Evolutionary conservation across 2,888 invertebrate genomes (phyloP).

Genomic region (Choreutis nemorana): DNA sequence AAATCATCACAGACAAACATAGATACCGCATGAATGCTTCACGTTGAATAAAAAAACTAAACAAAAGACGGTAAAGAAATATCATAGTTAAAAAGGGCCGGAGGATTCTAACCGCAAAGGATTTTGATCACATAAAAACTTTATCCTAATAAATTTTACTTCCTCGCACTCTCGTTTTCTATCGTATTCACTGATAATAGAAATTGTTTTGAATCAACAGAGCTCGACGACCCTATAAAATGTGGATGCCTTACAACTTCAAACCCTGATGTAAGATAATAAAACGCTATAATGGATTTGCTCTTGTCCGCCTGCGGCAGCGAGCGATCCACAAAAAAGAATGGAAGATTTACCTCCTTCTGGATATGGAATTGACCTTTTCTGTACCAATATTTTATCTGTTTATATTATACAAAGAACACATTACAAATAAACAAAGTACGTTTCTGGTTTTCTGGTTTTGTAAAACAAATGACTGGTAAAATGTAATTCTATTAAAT

Average conservation of each 20-base stretch:
- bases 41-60: too few species aligned
- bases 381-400: too few species aligned
- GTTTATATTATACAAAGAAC: too few species aligned
- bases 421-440: too few species aligned
- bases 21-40: too few species aligned
- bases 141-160: too few species aligned
- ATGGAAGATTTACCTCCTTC: slow-evolving; percentile 26
- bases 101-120: slow-evolving; percentile 38
- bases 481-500: too few species aligned
- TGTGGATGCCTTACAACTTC: slow-evolving; percentile 35
- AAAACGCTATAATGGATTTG: slow-evolving; percentile 54
- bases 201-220: slow-evolving; percentile 24
- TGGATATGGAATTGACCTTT: slow-evolving; percentile 25
- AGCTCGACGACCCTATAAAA: slow-evolving; percentile 14
- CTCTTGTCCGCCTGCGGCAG: slow-evolving; percentile 37
- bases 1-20: too few species aligned
- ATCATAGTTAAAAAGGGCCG: not conserved
- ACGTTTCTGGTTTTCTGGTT: too few species aligned
- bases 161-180: slow-evolving; percentile 25
- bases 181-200: slow-evolving; percentile 26
- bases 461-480: too few species aligned
- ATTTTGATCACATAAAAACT: too few species aligned
- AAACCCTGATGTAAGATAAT: slow-evolving; percentile 52
- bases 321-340: slow-evolving; percentile 28
- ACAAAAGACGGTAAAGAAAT: not conserved